These are phyloP conservation scores for Metacarcinus magister DNA, from an alignment of 2,888 invertebrate species.

Conservation along the genomic window DNA sequence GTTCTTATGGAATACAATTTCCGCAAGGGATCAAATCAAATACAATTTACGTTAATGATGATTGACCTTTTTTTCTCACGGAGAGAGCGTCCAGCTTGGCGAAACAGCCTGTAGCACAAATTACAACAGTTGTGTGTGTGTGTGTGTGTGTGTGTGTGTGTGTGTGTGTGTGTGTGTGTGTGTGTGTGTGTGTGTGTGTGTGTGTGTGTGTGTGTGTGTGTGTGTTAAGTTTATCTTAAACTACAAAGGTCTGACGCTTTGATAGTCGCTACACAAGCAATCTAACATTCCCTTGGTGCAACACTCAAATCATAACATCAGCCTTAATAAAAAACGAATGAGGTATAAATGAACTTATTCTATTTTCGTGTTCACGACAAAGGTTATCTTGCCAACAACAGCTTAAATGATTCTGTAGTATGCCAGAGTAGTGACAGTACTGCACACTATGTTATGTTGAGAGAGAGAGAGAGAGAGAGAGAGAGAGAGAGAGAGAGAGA, in stretches of 20 bases:
- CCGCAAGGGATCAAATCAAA: conserved; percentile 14
- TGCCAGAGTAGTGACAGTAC: not conserved
- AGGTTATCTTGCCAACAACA: not conserved
- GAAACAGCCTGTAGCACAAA: not conserved
- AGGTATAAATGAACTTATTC: not conserved
- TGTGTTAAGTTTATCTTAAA: no score
- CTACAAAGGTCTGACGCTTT: not conserved
- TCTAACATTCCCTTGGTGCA: not conserved
- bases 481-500: conserved; percentile 59
- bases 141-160: no score
- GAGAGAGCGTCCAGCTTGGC: not conserved
- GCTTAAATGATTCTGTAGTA: not conserved
- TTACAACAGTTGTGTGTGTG: not conserved
- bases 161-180: conserved; percentile 13
- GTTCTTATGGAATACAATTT: conserved; percentile 8
- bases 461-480: conserved; percentile 51
- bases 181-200: conserved; percentile 65
- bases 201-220: conserved; percentile 35
- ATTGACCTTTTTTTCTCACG: not conserved
- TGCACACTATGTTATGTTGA: not conserved
- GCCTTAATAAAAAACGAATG: not conserved
- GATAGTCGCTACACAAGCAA: not conserved
- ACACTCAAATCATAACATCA: not conserved
- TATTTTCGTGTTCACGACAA: not conserved
- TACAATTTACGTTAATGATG: not conserved